These are phyloP conservation scores for Ommatoiulus sabulosus DNA, from an alignment of 2,888 invertebrate genomes.

Conservation along the genomic window DNA sequence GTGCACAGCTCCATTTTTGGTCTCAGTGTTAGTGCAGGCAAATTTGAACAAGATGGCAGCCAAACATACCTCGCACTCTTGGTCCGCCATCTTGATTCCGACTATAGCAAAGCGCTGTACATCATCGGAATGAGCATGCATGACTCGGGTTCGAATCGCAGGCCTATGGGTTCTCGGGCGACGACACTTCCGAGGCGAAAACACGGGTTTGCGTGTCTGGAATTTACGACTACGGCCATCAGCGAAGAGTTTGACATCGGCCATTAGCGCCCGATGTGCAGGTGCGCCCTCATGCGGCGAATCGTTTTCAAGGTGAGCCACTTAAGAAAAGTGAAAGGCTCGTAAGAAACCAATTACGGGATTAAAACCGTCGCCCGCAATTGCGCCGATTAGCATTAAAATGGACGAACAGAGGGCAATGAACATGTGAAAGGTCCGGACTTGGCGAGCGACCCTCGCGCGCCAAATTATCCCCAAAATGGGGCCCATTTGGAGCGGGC, in stretches of 20 bases:
- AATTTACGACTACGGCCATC: not conserved
- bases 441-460: slow-evolving; percentile 26
- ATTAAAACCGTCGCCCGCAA: not conserved
- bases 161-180: too few species aligned
- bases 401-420: not conserved
- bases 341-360: slow-evolving; percentile 22
- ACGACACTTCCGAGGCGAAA: not conserved
- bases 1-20: too few species aligned
- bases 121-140: too few species aligned
- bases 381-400: not conserved
- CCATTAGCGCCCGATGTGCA: not conserved
- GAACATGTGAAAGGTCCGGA: not conserved
- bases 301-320: not conserved
- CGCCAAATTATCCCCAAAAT: slow-evolving; percentile 23
- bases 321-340: slow-evolving; percentile 35
- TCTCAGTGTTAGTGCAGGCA: too few species aligned
- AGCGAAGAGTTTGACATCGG: not conserved
- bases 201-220: not conserved
- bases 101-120: too few species aligned
- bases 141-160: too few species aligned
- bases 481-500: slow-evolving; percentile 1
- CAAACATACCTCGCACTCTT: too few species aligned
- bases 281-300: slow-evolving; percentile 17
- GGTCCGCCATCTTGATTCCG: too few species aligned
- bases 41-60: too few species aligned